phyloP scores from a whole-genome alignment of 2,113 vertebrate genomes.

The Excalfactoria chinensis region DNA sequence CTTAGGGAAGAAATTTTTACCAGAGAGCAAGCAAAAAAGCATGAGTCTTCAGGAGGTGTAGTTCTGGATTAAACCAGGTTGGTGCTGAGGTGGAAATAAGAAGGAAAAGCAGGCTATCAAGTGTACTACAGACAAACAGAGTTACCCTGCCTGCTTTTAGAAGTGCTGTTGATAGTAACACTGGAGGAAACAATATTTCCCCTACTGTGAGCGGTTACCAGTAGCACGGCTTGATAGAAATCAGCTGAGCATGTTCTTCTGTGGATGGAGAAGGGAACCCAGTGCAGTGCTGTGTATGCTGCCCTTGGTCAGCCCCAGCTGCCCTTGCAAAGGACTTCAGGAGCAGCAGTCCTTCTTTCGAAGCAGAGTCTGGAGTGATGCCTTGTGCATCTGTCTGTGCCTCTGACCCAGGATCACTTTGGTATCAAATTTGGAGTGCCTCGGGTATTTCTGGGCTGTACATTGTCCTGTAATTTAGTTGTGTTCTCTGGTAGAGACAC shows the following conservation, averaged over 20 bases:
- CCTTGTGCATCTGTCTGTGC: too few species aligned
- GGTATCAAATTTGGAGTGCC: too few species aligned
- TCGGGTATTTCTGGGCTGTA: neutral
- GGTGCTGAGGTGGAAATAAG: neutral
- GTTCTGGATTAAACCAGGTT: neutral
- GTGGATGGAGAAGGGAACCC: accelerated
- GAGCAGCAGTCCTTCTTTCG: accelerated
- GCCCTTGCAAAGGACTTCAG: neutral
- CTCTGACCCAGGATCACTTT: accelerated
- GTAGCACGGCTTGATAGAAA: accelerated
- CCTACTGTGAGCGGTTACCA: accelerated
- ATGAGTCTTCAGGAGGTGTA: neutral
- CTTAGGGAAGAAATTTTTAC: neutral
- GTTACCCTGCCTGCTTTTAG: neutral
- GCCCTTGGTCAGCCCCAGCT: neutral
- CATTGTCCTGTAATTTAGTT: accelerated
- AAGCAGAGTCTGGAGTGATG: neutral
- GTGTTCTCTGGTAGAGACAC: accelerated
- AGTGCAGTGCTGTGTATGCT: accelerated
- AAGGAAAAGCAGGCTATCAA: neutral
- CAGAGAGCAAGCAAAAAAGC: neutral
- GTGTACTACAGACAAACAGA: neutral
- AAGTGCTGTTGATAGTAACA: neutral
- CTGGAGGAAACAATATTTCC: neutral
- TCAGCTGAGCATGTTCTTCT: neutral